Percentiles rank a stretch among this genome's conserved stretches.
Evolutionary conservation across 1,140 invertebrate genomes (phyloP).

Genomic region (Himalopsyche phryganea): DNA sequence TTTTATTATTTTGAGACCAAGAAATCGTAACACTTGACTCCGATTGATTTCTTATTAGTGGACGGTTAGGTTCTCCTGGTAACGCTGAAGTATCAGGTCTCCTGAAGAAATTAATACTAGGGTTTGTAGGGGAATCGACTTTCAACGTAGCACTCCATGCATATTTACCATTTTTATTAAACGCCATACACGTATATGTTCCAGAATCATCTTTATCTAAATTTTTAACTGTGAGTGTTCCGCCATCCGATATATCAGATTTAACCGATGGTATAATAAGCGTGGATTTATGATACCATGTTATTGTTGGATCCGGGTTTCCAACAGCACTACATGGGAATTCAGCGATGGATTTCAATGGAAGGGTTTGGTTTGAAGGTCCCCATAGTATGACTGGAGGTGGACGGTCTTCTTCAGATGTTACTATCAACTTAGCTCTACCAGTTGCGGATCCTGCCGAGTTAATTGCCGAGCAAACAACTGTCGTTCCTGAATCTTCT

Average conservation of each 20-base stretch:
- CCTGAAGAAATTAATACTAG: constrained; percentile 78
- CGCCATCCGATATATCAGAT: constrained; percentile 66
- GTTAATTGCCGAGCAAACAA: constrained; percentile 80
- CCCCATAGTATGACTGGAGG: constrained; percentile 86
- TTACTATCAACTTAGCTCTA: constrained; percentile 70
- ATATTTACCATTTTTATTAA: constrained; percentile 79
- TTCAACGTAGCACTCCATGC: constrained; percentile 78
- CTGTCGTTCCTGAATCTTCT: constrained; percentile 62
- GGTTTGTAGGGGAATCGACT: constrained; percentile 78
- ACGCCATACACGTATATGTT: constrained; percentile 79
- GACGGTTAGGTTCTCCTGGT: constrained; percentile 74
- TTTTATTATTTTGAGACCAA: constrained; percentile 75
- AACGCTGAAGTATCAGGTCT: constrained; percentile 71
- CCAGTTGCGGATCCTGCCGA: constrained; percentile 75
- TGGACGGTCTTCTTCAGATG: constrained; percentile 71
- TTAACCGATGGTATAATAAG: constrained; percentile 62
- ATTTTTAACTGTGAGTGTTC: constrained; percentile 72
- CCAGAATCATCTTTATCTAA: constrained; percentile 72
- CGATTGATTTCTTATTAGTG: constrained; percentile 68
- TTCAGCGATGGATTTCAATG: constrained; percentile 69
- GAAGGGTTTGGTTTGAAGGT: constrained; percentile 87
- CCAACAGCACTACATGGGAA: constrained; percentile 75
- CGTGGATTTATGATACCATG: constrained; percentile 80
- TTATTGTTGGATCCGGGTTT: constrained; percentile 71
- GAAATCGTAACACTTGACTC: constrained; percentile 73